Conservation (phyloP, 2,888 invertebrate genomes). For the Thecophora atra region DNA sequence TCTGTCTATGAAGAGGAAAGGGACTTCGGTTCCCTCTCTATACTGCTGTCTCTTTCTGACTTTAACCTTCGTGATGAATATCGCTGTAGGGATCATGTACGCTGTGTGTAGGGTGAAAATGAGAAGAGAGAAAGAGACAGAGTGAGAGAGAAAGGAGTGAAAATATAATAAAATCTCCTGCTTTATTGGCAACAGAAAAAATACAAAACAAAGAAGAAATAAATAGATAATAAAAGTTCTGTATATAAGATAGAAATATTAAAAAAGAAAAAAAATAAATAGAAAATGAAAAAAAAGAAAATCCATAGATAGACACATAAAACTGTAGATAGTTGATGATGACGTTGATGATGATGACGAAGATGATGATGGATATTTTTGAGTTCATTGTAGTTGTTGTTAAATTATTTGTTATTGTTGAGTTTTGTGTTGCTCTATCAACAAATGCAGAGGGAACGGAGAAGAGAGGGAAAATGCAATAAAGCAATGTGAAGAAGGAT, state of each 20-base stretch:
- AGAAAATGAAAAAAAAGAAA: background rate
- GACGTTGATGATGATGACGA: background rate
- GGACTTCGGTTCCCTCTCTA: constrained; percentile 4
- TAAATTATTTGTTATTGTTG: background rate
- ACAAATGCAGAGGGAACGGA: background rate
- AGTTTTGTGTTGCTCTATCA: background rate
- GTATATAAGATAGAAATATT: constrained; percentile 11
- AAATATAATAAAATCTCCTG: constrained; percentile 14
- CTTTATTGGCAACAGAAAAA: constrained; percentile 33
- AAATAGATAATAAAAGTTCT: background rate
- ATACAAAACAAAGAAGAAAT: background rate
- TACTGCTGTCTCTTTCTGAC: too few species aligned
- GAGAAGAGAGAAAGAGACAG: background rate
- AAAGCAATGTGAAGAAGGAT: too few species aligned
- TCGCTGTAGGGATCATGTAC: background rate
- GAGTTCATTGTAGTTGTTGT: background rate
- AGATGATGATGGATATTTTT: background rate
- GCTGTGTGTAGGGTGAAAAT: background rate
- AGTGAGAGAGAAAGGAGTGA: background rate
- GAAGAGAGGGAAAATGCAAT: background rate
- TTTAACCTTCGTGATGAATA: too few species aligned
- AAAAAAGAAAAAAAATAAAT: background rate
- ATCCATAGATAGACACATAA: constrained; percentile 27
- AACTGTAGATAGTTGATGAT: constrained; percentile 8
- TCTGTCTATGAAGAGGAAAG: constrained; percentile 7